phyloP scores from a whole-genome alignment of 1,140 invertebrate genomes.

The Drosophila lacteicornis region DNA sequence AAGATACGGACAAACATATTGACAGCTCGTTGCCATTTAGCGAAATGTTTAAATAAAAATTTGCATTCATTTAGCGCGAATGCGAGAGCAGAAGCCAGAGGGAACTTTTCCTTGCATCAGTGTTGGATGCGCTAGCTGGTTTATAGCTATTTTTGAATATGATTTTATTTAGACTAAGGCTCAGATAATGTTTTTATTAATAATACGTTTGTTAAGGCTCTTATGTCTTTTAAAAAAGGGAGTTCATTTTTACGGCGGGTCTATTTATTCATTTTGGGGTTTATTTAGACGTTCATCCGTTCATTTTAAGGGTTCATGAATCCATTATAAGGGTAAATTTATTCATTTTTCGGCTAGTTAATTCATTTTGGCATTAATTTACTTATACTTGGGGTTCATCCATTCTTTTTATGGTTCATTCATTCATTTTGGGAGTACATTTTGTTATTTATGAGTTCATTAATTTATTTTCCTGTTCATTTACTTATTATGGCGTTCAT shows the following conservation, averaged over 20 bases:
- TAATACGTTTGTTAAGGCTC: no score
- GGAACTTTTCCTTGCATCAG: neutral
- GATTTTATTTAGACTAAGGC: neutral
- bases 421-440: neutral
- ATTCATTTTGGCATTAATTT: no score
- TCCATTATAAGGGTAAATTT: neutral
- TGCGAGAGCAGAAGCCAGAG: slow-evolving; percentile 3
- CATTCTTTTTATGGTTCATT: neutral
- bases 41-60: slow-evolving; percentile 81
- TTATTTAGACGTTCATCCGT: neutral
- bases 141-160: neutral
- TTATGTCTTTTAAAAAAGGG: no score
- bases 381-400: neutral
- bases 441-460: neutral
- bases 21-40: slow-evolving; percentile 80
- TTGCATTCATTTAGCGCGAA: slow-evolving; percentile 73
- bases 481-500: neutral
- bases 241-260: neutral
- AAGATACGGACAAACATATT: slow-evolving; percentile 78
- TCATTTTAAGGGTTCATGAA: neutral
- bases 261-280: neutral
- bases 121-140: neutral
- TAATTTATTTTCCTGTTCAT: neutral
- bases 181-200: accelerated
- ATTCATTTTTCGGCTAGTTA: neutral